Base-by-base conservation (phyloP, 2,888 invertebrate species). In the Aromia moschata region DNA sequence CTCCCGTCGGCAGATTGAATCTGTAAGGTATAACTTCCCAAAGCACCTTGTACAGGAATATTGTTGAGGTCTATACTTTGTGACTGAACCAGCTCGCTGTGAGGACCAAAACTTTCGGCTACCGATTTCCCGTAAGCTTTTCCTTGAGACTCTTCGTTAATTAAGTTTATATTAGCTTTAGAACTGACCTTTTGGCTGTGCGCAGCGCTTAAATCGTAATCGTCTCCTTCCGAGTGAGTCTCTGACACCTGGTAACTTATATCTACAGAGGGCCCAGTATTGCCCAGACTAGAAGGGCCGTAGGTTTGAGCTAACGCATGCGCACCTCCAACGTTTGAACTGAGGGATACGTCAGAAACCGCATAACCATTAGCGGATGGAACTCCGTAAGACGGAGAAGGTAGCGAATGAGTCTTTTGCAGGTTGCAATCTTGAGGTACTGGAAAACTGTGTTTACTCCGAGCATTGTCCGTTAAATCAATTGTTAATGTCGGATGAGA, bases 1-100 rank as follows among this genome's bases (percentile, higher is more conserved):
- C 76, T 83, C 9, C 84, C 85, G 65, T 88, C 86, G 0, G 90
- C 87, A 0, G 90, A 83, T 72, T 91, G 91, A 45, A 92, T 92
- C 76, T 93, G 91, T 10, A 93, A 79, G 0, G 89, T 88, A 74
- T 92, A 93, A 1, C 86, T 85, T 1, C 87, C 88, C 11, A 84
- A 82, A 17, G 85, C 83, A 0, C 86, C 87, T 71, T 85, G 83
- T 0, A 85, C 71, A 0, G 86, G 85, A 36, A 87, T 82, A 56
- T 81, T 81, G 59, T 79, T 80, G 20, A 80, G 71, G 67, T 80
- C 79, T 31, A 81, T 72, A 63, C 77, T 79, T 60, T 80, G 75
- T 2, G 79, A 78, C 64, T 78, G 72, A 10, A 80, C 70, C 45
- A 80, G 62, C 65, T 80, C 79, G 58, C 76, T 74, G 25, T 74